phyloP scores from a whole-genome alignment of 2,113 vertebrate genomes.

The Pristiophorus japonicus region DNA sequence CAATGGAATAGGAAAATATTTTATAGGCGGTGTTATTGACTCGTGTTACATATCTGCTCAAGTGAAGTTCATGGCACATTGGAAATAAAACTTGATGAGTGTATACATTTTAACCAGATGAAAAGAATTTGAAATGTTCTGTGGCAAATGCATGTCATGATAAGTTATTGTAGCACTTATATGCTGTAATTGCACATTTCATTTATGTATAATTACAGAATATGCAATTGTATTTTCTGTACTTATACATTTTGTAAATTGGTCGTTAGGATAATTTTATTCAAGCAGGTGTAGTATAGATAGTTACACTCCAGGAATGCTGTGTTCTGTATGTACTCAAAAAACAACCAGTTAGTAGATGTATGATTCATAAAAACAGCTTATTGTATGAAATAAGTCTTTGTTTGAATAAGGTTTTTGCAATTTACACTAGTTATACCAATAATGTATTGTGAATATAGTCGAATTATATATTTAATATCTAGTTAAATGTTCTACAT shows the following conservation, averaged over 20 bases:
- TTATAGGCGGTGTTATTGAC: neutral
- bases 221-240: neutral
- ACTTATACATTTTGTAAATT: constrained; percentile 6
- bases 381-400: neutral
- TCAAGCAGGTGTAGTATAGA: neutral
- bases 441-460: neutral
- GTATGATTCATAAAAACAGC: neutral
- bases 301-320: neutral
- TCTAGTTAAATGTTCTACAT: neutral
- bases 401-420: neutral
- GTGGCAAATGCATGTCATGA: neutral
- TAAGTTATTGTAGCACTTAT: neutral
- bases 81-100: neutral
- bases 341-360: no score
- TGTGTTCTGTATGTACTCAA: neutral
- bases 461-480: neutral
- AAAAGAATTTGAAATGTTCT: neutral
- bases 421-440: neutral
- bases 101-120: neutral
- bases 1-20: neutral
- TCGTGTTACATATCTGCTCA: neutral
- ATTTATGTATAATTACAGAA: neutral
- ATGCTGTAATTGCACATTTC: neutral
- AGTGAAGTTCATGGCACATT: neutral
- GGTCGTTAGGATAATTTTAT: neutral